phyloP scores from a whole-genome alignment of 2,797 vertebrate species.

The Sparidentex hasta region DNA sequence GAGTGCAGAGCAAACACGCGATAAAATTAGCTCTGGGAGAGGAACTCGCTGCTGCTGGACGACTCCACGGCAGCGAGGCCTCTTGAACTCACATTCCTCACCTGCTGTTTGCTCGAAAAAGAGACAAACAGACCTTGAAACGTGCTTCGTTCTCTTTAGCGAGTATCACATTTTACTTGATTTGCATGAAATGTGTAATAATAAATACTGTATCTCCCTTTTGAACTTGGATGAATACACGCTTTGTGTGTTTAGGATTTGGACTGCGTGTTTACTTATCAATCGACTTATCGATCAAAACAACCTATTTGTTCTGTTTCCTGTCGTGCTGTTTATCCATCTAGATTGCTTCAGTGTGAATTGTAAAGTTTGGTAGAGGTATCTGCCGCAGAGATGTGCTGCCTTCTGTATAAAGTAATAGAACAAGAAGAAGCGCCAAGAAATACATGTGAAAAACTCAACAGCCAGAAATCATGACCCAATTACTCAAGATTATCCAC shows the following conservation, averaged over 20 bases:
- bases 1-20: conserved; percentile 49
- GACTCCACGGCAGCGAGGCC: conserved; percentile 41
- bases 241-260: not conserved
- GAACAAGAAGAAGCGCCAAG: no score
- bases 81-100: conserved; percentile 37
- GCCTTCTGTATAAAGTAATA: no score
- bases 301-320: no score
- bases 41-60: conserved; percentile 28
- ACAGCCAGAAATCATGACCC: no score
- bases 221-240: not conserved
- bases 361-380: no score
- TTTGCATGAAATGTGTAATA: not conserved
- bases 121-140: conserved; percentile 6
- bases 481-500: no score
- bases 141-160: not conserved
- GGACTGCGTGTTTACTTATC: no score
- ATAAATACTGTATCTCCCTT: not conserved
- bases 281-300: no score
- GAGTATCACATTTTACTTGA: conserved; percentile 1
- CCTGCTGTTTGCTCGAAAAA: conserved; percentile 1
- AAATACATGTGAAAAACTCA: no score
- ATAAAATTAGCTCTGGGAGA: conserved; percentile 55
- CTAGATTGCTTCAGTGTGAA: no score
- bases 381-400: no score
- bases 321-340: no score